These are phyloP conservation scores for Acanthosoma haemorrhoidale DNA, from an alignment of 2,888 invertebrate genomes.

Conservation along the genomic window DNA sequence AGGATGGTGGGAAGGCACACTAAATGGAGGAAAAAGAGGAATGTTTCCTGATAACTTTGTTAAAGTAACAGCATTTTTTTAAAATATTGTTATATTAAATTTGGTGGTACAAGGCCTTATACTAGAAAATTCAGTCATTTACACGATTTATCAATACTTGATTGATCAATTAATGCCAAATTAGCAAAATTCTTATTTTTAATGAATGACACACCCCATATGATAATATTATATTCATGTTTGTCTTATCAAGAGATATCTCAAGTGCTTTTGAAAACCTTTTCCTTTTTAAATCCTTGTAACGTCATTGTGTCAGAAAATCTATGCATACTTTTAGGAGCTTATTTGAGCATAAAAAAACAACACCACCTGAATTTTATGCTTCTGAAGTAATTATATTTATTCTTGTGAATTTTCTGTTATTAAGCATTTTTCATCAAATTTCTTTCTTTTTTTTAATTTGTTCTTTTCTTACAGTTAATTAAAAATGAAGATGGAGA, in stretches of 20 bases:
- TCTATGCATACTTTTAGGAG: background rate
- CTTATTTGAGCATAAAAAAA: background rate
- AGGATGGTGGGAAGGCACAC: slow-evolving; percentile 97
- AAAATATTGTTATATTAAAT: background rate
- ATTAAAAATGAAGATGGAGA: slow-evolving; percentile 22
- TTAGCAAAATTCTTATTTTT: no score
- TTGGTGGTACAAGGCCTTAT: background rate
- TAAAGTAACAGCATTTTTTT: slow-evolving; percentile 48
- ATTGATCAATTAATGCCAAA: no score
- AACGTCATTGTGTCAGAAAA: background rate
- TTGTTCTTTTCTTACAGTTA: slow-evolving; percentile 1
- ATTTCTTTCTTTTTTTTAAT: no score
- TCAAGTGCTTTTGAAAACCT: background rate
- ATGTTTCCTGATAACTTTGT: slow-evolving; percentile 98
- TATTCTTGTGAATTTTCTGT: background rate
- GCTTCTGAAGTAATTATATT: background rate
- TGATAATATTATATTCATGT: background rate
- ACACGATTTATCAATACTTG: no score
- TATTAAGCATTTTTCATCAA: background rate
- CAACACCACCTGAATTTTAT: background rate
- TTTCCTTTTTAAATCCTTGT: background rate
- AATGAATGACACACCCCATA: background rate
- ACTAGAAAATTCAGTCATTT: background rate
- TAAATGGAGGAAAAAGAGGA: slow-evolving; percentile 77
- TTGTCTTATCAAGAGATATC: background rate